Evolutionary conservation across 1,140 invertebrate species (phyloP), one percentile per base, ranked within the genome.

Genomic region (Tribolium castaneum): DNA sequence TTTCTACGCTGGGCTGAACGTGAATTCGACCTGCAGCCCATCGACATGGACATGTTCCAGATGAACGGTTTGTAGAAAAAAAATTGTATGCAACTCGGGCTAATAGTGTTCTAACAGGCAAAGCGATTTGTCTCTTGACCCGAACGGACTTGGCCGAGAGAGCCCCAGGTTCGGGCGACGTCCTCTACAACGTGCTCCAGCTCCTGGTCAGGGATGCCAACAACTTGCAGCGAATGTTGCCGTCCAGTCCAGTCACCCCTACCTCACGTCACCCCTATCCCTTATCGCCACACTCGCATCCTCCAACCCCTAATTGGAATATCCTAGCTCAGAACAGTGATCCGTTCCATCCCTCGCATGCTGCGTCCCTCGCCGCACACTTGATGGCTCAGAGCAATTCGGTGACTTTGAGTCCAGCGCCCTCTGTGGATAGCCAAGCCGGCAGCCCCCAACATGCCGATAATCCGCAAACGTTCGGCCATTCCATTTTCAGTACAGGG

Each of bases 21-120:
- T 50, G 97, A 98, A 87, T 98, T 97, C 85, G 96, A 98, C 84
- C 88, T 99, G 71, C 96, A 96, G 12, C 91, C 93, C 75, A 94
- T 98, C 83, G 95, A 98, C 85, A 93, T 96, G 90, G 96, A 98
- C 83, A 92, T 96, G 88, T 98, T 99, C 87, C 96, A 97, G 89
- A 98, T 99, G 96, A 99, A 99, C 87, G 97, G 97, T 92, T 89
- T 90, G 88, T 84, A 30, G 25, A 30, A 30, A 30, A 30, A 30
- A 4, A 30, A 5, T 30, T 30, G 0, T 30, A 30, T 30, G 6
- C 25, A 6, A 30, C 25, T 30, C 25, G 25, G 25, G 25, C 16
- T 34, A 22, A 62, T 19, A 2, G 30, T 3, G 39, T 78, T 78
- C 34, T 87, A 87, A 45, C 87, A 94, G 93, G 94, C 54, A 98